Evolutionary conservation across 2,888 invertebrate genomes (phyloP).

Genomic region (Oxyteleia sp.): DNA sequence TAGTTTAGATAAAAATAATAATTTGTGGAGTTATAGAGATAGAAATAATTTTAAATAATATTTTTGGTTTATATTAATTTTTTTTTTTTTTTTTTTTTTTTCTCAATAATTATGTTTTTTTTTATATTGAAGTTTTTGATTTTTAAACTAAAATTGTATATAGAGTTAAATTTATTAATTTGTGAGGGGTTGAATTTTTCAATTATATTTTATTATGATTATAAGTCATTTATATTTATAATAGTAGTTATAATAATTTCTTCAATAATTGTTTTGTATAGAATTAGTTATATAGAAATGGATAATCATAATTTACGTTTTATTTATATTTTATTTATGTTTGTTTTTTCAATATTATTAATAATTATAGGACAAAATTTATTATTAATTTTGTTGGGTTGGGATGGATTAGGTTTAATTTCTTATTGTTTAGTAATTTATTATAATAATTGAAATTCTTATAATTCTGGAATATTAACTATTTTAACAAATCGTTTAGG

Average conservation of each 20-base stretch:
- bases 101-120: conserved; percentile 82
- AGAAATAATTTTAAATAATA: conserved; percentile 87
- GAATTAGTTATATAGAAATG: conserved; percentile 89
- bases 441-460: conserved; percentile 91
- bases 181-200: conserved; percentile 87
- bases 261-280: conserved; percentile 81
- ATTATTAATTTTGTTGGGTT: conserved; percentile 91
- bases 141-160: conserved; percentile 87
- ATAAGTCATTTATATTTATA: conserved; percentile 90
- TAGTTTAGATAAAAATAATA: conserved; percentile 91
- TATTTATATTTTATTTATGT: conserved; percentile 90
- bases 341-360: conserved; percentile 91
- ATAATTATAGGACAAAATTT: conserved; percentile 92
- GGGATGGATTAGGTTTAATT: conserved; percentile 92
- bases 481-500: conserved; percentile 91
- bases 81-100: conserved; percentile 84
- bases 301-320: conserved; percentile 88
- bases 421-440: conserved; percentile 93
- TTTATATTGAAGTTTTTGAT: conserved; percentile 81
- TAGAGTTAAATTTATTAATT: conserved; percentile 90
- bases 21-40: conserved; percentile 91
- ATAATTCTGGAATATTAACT: conserved; percentile 92
- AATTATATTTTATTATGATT: conserved; percentile 90
- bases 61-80: no score
- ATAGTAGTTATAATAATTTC: conserved; percentile 91